Base-by-base conservation (phyloP, 2,888 invertebrate genomes). In the Pterostichus niger region DNA sequence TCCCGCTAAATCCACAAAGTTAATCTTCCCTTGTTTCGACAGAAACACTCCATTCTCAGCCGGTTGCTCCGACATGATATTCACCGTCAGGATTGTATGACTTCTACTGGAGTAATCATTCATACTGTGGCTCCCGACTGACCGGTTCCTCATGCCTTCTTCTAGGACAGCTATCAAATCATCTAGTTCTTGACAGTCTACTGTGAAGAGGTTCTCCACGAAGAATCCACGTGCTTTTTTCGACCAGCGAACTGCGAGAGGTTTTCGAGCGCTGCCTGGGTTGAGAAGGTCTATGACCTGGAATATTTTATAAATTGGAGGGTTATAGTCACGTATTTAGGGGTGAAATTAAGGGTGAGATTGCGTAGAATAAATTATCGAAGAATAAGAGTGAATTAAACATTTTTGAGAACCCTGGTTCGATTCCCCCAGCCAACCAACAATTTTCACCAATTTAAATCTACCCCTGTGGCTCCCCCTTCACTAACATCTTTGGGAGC, bases 1-100 rank as follows among this genome's bases (percentile, higher is more conserved):
- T n/a, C 98, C 98, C 0, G 98, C 98, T 84, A 98, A 91, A 90
- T 98, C 98, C 6, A 98, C 98, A 89, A 98, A 98, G 91, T 98
- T 97, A 81, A 98, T 95, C 91, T 98, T 98, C 33, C 98, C 98
- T 87, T 97, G 96, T 86, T 96, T 95, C 46, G 97, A 96, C 86
- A 98, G 94, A 86, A 96, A 96, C 61, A 97, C 95, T 61, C 95
- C 96, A 84, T 94, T 94, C 87, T 95, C 94, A 35, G 95, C 94
- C 88, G 95, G 95, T 87, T 95, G 93, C 88, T 98, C 98, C 0
- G 96, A 94, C 46, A 96, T 95, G 86, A 98, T 96, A 87, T 96
- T 94, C 78, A 98, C 96, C 17, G 97, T 96, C n/a, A 98, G 92
- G 85, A 97, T 93, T 4, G 97, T 96, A 91, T 98, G 98, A 86